These are phyloP conservation scores for Orchesellides sinensis DNA, from an alignment of 2,888 invertebrate genomes.

Conservation along the genomic window DNA sequence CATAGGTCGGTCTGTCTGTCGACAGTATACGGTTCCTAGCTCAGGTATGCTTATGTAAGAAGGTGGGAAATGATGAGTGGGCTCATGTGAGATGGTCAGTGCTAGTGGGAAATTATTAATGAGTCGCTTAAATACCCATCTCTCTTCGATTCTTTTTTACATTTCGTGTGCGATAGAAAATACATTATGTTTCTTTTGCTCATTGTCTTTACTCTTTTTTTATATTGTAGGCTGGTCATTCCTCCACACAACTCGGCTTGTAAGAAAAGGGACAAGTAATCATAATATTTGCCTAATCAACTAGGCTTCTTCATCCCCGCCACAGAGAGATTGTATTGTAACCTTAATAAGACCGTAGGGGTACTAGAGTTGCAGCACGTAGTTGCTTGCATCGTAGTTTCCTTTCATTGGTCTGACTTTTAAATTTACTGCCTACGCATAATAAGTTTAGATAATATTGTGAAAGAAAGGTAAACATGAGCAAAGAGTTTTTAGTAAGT, in stretches of 20 bases:
- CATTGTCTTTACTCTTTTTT: neutral
- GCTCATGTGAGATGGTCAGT: constrained; percentile 29
- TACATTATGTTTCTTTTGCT: constrained; percentile 18
- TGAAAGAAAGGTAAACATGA: constrained; percentile 55
- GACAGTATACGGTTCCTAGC: no score
- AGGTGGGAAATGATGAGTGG: constrained; percentile 19
- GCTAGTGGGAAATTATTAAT: constrained; percentile 60
- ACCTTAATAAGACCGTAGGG: no score
- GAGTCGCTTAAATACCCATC: constrained; percentile 64
- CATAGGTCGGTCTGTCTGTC: no score
- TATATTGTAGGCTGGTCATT: constrained; percentile 28
- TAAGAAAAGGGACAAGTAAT: constrained; percentile 43
- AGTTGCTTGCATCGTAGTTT: constrained; percentile 44
- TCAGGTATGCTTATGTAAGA: no score
- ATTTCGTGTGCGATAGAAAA: constrained; percentile 20
- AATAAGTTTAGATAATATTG: constrained; percentile 50
- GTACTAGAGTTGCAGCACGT: neutral
- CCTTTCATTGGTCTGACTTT: constrained; percentile 48
- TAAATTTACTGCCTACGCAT: constrained; percentile 54
- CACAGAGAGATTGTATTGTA: constrained; percentile 15
- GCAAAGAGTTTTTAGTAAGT: constrained; percentile 26
- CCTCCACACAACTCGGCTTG: constrained; percentile 3
- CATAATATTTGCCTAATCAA: constrained; percentile 61
- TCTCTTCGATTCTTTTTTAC: constrained; percentile 52
- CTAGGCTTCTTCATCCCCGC: constrained; percentile 44